Evolutionary conservation across 2,797 vertebrate genomes (phyloP).

Genomic region (Austrolebias charrua): DNA sequence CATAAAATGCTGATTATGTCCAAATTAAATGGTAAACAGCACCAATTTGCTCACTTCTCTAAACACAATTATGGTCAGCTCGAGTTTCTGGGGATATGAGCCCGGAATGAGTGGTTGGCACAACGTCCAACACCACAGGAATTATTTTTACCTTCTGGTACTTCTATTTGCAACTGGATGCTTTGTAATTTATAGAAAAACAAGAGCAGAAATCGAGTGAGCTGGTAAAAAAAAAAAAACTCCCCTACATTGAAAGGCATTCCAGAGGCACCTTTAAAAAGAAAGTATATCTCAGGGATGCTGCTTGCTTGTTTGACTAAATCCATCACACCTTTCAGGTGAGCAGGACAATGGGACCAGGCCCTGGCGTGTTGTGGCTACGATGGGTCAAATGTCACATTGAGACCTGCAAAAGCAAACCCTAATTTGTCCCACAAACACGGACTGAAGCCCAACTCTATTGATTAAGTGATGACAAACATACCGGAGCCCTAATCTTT

Average conservation of each 20-base stretch:
- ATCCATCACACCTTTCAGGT: constrained; percentile 26
- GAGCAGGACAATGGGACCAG: constrained; percentile 6
- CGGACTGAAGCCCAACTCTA: constrained; percentile 28
- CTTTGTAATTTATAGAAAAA: constrained; percentile 43
- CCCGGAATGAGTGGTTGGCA: constrained; percentile 52
- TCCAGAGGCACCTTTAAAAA: constrained; percentile 14
- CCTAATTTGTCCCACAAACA: constrained; percentile 19
- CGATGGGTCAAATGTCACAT: constrained; percentile 47
- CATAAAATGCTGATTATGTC: constrained; percentile 16
- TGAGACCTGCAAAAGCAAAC: constrained; percentile 33
- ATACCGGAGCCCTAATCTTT: constrained; percentile 26
- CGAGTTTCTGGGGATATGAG: constrained; percentile 29
- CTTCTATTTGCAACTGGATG: constrained; percentile 46
- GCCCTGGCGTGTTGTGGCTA: constrained; percentile 16
- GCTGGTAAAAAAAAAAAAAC: too few relatives aligned
- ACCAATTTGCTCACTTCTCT: constrained; percentile 30
- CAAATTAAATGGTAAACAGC: constrained; percentile 23
- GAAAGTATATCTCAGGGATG: constrained; percentile 22
- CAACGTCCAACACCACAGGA: constrained; percentile 30
- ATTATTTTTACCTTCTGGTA: constrained; percentile 58
- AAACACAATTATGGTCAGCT: constrained; percentile 35
- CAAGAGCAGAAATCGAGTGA: constrained; percentile 12
- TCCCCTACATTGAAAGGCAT: not conserved
- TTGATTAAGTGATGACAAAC: constrained; percentile 10
- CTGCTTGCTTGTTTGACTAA: constrained; percentile 39